Evolutionary conservation across 2,113 vertebrate species (phyloP).

Genomic region (Leptobrachium ailaonicum): DNA sequence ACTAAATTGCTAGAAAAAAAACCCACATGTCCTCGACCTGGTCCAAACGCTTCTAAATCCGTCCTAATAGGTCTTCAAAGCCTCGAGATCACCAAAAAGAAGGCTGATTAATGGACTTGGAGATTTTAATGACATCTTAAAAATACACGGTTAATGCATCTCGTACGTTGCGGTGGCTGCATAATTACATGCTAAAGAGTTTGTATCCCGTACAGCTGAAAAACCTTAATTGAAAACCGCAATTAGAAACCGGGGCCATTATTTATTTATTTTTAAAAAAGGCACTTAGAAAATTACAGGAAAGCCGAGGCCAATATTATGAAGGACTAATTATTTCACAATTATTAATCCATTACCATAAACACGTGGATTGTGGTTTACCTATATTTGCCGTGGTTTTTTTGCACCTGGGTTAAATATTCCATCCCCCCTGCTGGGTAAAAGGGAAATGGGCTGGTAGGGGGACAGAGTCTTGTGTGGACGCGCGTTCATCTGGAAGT

Average conservation of each 20-base stretch:
- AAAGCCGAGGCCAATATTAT: slow-evolving; percentile 33
- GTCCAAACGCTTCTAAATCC: not conserved
- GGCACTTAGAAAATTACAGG: slow-evolving; percentile 38
- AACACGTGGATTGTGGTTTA: slow-evolving; percentile 14
- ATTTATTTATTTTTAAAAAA: slow-evolving; percentile 3
- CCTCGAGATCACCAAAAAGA: not conserved
- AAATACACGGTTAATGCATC: slow-evolving; percentile 16
- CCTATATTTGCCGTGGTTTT: slow-evolving; percentile 6
- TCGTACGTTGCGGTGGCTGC: slow-evolving; percentile 4
- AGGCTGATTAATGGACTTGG: slow-evolving; percentile 34
- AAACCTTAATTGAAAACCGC: slow-evolving; percentile 39
- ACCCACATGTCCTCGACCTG: not conserved
- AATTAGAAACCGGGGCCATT: slow-evolving; percentile 39
- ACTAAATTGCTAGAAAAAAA: not conserved
- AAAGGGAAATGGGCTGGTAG: not conserved
- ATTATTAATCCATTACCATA: slow-evolving; percentile 41
- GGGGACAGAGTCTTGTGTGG: accelerated
- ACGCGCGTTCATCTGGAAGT: not conserved
- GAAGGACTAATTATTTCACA: slow-evolving; percentile 36
- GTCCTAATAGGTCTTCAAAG: not conserved
- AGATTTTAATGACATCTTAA: slow-evolving; percentile 24
- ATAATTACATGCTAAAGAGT: slow-evolving; percentile 28
- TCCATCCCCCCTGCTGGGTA: not conserved
- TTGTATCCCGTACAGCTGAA: not conserved
- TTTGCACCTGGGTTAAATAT: not conserved